phyloP scores from a whole-genome alignment of 1,140 invertebrate genomes.

The Oncopodura yosiiana region DNA sequence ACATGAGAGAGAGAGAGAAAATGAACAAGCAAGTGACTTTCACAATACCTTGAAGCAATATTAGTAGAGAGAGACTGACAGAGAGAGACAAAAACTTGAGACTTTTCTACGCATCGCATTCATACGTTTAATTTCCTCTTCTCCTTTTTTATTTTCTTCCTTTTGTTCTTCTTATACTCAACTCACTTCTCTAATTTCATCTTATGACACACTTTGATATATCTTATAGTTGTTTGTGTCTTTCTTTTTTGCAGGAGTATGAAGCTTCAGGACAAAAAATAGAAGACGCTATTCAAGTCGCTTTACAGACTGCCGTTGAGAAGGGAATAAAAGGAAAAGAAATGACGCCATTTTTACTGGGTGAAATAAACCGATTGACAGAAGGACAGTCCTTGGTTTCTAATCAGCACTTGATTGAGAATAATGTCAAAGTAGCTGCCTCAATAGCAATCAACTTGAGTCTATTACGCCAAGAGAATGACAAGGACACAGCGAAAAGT shows the following conservation, averaged over 20 bases:
- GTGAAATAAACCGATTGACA: slow-evolving; percentile 64
- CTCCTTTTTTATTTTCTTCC: no score
- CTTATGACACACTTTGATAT: no score
- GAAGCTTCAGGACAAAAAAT: slow-evolving; percentile 46
- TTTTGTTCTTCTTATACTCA: no score
- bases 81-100: no score
- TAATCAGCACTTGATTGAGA: slow-evolving; percentile 62
- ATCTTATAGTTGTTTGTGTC: not conserved
- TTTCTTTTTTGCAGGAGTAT: slow-evolving; percentile 33
- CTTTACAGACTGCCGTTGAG: slow-evolving; percentile 54
- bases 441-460: slow-evolving; percentile 63
- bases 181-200: no score
- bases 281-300: slow-evolving; percentile 59
- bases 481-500: not conserved
- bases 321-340: slow-evolving; percentile 68
- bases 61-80: no score
- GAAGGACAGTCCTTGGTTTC: slow-evolving; percentile 65
- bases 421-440: slow-evolving; percentile 77
- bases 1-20: no score
- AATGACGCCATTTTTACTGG: slow-evolving; percentile 83
- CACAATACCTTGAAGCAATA: no score
- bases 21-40: no score
- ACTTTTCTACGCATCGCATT: no score
- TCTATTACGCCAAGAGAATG: slow-evolving; percentile 34
- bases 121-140: no score